Evolutionary conservation across 2,797 vertebrate species (phyloP).

Genomic region (Eulemur albifrons): DNA sequence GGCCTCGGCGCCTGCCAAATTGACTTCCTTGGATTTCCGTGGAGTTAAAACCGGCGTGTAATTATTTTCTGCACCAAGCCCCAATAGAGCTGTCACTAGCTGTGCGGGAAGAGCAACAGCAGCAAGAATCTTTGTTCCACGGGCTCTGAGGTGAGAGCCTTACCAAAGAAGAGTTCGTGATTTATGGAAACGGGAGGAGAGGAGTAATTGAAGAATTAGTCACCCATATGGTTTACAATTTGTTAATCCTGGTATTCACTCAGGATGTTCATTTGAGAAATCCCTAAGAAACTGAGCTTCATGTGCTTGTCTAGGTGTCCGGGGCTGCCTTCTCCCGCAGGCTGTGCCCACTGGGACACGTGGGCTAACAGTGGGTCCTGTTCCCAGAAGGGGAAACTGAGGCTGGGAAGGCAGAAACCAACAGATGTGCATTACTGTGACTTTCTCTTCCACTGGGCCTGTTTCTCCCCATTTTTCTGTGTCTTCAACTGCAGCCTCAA

Average conservation of each 20-base stretch:
- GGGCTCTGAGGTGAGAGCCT: too few relatives aligned
- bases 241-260: neutral
- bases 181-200: too few relatives aligned
- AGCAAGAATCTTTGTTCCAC: fast-evolving
- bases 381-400: neutral
- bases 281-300: neutral
- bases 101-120: fast-evolving
- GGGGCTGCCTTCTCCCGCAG: fast-evolving
- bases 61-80: neutral
- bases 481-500: fast-evolving
- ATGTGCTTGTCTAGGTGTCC: neutral
- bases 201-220: too few relatives aligned
- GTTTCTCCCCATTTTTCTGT: too few relatives aligned
- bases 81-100: neutral
- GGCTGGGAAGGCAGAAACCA: neutral
- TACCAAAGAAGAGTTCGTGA: neutral
- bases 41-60: too few relatives aligned
- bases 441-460: too few relatives aligned
- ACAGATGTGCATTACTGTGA: fast-evolving
- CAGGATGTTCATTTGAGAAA: neutral
- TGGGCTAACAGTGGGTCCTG: neutral
- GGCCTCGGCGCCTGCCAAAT: fast-evolving
- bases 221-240: fast-evolving
- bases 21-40: neutral
- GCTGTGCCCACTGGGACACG: fast-evolving